phyloP scores from a whole-genome alignment of 2,888 invertebrate genomes.

The Andrena bicolor region DNA sequence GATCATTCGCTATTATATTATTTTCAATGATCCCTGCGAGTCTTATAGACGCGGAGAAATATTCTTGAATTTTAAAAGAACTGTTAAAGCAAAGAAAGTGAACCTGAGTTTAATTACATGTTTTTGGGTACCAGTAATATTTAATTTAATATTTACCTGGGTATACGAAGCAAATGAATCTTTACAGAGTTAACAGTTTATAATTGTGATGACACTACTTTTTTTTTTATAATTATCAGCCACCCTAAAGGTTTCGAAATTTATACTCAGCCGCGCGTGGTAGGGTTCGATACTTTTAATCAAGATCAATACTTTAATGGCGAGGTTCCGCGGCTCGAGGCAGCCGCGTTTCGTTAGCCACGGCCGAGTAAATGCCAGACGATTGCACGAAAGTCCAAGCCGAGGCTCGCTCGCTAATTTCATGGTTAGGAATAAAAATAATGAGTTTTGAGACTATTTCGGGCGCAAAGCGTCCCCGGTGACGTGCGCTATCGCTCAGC shows the following conservation, averaged over 20 bases:
- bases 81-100: too few relatives aligned
- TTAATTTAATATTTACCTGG: too few relatives aligned
- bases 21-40: background rate
- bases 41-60: too few relatives aligned
- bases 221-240: too few relatives aligned
- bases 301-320: background rate
- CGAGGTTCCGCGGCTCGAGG: background rate
- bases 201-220: too few relatives aligned
- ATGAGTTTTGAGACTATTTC: conserved; percentile 80
- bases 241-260: background rate
- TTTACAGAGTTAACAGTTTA: too few relatives aligned
- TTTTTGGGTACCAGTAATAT: too few relatives aligned
- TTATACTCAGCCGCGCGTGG: background rate
- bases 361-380: conserved; percentile 42
- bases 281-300: conserved; percentile 2
- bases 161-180: too few relatives aligned
- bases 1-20: background rate
- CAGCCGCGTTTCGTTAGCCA: conserved; percentile 13
- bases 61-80: too few relatives aligned
- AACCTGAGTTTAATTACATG: too few relatives aligned
- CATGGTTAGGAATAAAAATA: conserved; percentile 77
- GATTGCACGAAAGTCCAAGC: conserved; percentile 32
- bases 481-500: conserved; percentile 75
- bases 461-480: conserved; percentile 79
- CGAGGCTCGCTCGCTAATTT: conserved; percentile 64